A percentile compares a stretch with the other conserved stretches of the same genome.
phyloP scores from a whole-genome alignment of 2,113 vertebrate species.

The Myodes glareolus region DNA sequence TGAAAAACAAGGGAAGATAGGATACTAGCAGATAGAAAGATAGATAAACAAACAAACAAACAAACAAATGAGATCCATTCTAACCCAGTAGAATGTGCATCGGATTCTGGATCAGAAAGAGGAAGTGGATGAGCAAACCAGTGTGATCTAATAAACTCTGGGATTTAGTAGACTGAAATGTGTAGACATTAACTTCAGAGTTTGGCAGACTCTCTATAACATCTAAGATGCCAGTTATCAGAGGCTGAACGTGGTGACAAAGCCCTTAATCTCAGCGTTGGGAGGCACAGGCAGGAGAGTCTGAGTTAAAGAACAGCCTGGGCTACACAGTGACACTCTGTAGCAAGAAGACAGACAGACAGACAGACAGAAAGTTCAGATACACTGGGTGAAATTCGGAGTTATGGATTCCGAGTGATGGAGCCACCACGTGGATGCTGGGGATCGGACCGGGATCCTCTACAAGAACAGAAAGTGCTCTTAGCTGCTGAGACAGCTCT shows the following conservation, averaged over 20 bases:
- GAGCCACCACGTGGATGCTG: not conserved
- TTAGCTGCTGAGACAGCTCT: not conserved
- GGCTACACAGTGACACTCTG: not conserved
- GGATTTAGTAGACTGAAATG: not conserved
- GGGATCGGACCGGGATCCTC: not conserved
- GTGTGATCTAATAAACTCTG: not conserved
- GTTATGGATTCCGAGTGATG: not conserved
- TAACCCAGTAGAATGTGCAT: not conserved
- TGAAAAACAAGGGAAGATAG: not conserved
- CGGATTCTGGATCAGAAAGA: not conserved
- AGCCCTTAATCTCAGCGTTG: not conserved
- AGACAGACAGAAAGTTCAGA: not conserved
- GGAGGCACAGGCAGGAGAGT: not conserved
- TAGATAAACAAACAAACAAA: too few species aligned
- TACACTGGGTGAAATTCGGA: not conserved
- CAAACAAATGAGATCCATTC: not conserved
- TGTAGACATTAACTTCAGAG: not conserved
- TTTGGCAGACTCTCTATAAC: not conserved
- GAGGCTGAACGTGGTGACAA: not conserved
- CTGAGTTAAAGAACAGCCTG: not conserved
- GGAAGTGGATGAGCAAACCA: not conserved
- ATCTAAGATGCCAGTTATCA: not conserved
- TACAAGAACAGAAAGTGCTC: not conserved
- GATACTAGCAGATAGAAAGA: not conserved
- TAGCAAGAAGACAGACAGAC: not conserved